A percentile compares a stretch with the other conserved stretches of the same genome.
Evolutionary conservation across 2,888 invertebrate species (phyloP).

Genomic region (Leptinotarsa rubiginosa): DNA sequence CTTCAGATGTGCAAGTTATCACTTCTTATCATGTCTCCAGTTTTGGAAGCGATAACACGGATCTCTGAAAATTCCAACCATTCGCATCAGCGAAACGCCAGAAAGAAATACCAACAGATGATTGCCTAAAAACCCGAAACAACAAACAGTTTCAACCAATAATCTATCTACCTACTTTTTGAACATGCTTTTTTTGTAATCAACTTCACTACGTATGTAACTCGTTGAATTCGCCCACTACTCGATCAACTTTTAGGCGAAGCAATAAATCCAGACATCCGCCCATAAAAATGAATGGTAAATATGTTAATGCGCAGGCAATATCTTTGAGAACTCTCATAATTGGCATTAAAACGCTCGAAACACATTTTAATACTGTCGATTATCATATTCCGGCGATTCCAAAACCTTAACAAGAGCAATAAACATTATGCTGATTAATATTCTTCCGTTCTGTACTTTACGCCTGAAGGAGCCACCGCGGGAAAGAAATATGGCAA

Average conservation of each 20-base stretch:
- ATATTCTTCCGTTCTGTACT: neutral
- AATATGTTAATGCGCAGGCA: neutral
- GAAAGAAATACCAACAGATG: too few species aligned
- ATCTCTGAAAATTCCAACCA: too few species aligned
- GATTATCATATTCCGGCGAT: slow-evolving; percentile 9
- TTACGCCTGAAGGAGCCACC: slow-evolving; percentile 2
- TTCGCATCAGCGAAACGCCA: too few species aligned
- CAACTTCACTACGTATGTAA: neutral
- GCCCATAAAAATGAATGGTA: neutral
- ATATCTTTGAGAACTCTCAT: neutral
- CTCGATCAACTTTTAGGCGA: neutral
- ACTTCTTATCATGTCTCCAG: too few species aligned
- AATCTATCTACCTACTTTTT: neutral
- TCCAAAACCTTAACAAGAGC: neutral
- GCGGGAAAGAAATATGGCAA: slow-evolving; percentile 36
- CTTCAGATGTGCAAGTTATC: too few species aligned
- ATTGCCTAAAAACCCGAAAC: too few species aligned
- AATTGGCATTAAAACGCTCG: slow-evolving; percentile 1
- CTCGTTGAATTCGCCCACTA: neutral
- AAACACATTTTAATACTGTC: slow-evolving; percentile 1
- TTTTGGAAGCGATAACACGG: neutral
- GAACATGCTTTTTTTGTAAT: neutral
- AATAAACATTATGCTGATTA: slow-evolving; percentile 9
- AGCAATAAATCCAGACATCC: neutral
- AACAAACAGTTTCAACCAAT: neutral